phyloP scores from a whole-genome alignment of 2,113 vertebrate species.

The Gobiocypris rarus region DNA sequence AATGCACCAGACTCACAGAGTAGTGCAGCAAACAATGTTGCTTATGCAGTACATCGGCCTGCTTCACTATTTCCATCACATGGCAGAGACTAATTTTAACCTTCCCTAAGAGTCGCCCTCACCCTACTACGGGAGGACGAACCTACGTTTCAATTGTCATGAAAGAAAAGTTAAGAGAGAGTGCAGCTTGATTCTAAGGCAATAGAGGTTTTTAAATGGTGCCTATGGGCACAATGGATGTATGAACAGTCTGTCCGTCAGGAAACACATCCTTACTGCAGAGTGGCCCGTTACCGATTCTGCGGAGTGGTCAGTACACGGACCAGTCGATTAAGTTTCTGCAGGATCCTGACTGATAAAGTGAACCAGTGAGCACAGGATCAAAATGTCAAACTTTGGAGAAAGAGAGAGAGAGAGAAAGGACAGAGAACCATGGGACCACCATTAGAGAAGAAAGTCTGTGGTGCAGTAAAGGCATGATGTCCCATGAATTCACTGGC shows the following conservation, averaged over 20 bases:
- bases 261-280: slow-evolving; percentile 37
- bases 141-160: background rate
- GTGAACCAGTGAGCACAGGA: background rate
- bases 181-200: slow-evolving; percentile 70
- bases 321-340: background rate
- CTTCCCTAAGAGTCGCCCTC: background rate
- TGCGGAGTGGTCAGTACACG: background rate
- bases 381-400: slow-evolving; percentile 25
- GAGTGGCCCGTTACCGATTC: slow-evolving; percentile 27
- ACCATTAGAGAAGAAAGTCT: slow-evolving; percentile 20
- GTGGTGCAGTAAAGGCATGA: slow-evolving; percentile 32
- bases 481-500: background rate
- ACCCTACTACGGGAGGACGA: background rate
- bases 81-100: background rate
- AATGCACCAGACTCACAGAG: slow-evolving; percentile 38
- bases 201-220: slow-evolving; percentile 67
- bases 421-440: slow-evolving; percentile 13
- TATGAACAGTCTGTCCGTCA: slow-evolving; percentile 68
- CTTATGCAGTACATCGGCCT: slow-evolving; percentile 1
- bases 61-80: background rate
- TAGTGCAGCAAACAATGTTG: slow-evolving; percentile 8
- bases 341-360: slow-evolving; percentile 29
- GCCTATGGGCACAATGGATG: slow-evolving; percentile 63
- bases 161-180: slow-evolving; percentile 9
- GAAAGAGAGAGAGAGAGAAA: background rate